phyloP scores from a whole-genome alignment of 2,113 vertebrate species.

The Hiodon alosoides region DNA sequence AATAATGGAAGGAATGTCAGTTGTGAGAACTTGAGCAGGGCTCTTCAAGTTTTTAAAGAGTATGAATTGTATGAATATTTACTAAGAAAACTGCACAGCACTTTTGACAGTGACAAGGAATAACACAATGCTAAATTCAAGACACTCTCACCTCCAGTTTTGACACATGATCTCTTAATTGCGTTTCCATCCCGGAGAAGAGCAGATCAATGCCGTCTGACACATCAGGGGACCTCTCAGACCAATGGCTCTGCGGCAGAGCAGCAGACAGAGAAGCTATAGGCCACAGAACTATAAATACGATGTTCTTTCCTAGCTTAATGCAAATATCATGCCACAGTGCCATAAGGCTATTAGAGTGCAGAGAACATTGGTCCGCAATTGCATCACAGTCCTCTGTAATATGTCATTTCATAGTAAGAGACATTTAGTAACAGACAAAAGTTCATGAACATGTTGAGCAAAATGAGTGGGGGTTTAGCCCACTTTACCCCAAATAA shows the following conservation, averaged over 20 bases:
- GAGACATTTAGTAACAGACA: too few species aligned
- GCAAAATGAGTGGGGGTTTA: background rate
- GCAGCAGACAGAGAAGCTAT: background rate
- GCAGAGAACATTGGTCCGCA: too few species aligned
- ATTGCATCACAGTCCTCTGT: too few species aligned
- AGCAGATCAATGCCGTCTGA: slow-evolving; percentile 23
- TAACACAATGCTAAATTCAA: background rate
- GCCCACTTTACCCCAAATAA: slow-evolving; percentile 78
- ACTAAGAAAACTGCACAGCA: background rate
- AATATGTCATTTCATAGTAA: too few species aligned
- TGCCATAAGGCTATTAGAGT: background rate
- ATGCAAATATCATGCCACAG: background rate
- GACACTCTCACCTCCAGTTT: slow-evolving; percentile 50
- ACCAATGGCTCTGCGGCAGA: slow-evolving; percentile 34
- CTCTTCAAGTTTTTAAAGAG: too few species aligned
- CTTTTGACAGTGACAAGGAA: background rate
- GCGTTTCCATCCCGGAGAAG: slow-evolving; percentile 46
- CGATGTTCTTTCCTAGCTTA: background rate
- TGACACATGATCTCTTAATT: slow-evolving; percentile 46
- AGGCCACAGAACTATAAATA: background rate
- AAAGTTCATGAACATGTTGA: background rate
- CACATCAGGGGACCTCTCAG: slow-evolving; percentile 16
- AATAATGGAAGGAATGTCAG: too few species aligned
- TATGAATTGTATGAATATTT: too few species aligned
- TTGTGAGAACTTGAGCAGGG: too few species aligned